phyloP scores from a whole-genome alignment of 2,113 vertebrate species.

The Heterotilapia buettikoferi region DNA sequence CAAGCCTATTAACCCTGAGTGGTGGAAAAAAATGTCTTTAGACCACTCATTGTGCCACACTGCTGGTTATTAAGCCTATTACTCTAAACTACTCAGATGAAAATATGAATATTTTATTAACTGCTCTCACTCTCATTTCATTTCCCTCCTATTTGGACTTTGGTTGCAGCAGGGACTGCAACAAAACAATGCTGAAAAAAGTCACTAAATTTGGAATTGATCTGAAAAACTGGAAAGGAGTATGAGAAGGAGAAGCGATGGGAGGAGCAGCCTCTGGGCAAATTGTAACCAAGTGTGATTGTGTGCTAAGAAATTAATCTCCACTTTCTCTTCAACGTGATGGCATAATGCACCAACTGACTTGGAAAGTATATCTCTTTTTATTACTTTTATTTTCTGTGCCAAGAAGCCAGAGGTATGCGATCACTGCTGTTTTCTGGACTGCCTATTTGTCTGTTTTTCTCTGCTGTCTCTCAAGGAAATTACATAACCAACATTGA shows the following conservation, averaged over 20 bases:
- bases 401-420: background rate
- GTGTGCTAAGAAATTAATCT: background rate
- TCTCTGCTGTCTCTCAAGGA: background rate
- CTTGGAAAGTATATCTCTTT: background rate
- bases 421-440: background rate
- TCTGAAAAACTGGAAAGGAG: background rate
- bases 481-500: background rate
- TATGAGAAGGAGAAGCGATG: background rate
- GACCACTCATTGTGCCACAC: background rate
- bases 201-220: background rate
- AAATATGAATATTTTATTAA: background rate
- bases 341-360: background rate
- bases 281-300: background rate
- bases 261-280: background rate
- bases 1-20: background rate
- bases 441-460: background rate
- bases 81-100: background rate
- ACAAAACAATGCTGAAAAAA: background rate
- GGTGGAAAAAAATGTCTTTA: background rate
- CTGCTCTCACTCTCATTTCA: background rate
- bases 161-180: background rate
- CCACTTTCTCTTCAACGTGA: background rate
- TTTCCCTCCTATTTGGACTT: background rate
- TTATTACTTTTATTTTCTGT: background rate
- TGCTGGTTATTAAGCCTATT: background rate